Base-by-base conservation (phyloP, 2,113 vertebrate species). In the Clarias batrachus region DNA sequence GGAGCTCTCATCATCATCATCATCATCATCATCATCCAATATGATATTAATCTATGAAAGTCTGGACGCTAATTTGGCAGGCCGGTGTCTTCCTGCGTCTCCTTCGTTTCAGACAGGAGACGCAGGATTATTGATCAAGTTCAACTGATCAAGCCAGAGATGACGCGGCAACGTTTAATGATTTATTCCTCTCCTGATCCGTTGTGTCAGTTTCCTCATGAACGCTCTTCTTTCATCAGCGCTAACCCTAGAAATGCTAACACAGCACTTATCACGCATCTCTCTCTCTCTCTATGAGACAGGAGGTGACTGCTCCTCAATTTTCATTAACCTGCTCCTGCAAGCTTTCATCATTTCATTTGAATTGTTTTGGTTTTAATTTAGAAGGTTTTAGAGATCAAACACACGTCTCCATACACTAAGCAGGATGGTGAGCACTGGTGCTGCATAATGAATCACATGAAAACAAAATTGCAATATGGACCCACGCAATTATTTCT, bases 141-240 rank as follows among this genome's bases (percentile, higher is more conserved):
- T 1, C 87, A 90, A 95, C 93, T 93, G 93, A 94, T 94, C 91
- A 91, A 90, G 85, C 84, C 88, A 89, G 87, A 86, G 91, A 93
- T 92, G 93, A 95, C 93, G 89, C 93, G 90, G 93, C 94, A 93
- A 90, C 90, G 91, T 93, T 86, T 87, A 89, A 91, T 92, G 92
- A 95, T 94, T 94, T 92, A 95, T 94, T 93, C 91, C 89, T 88
- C 70, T 84, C 82, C 87, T 95, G 93, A 94, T 93, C 91, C 89
- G 76, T 84, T 60, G 86, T 83, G 91, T 93, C 93, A 90, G 54
- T 84, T 89, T 90, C 89, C 82, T 56, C 30, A 21, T 60, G 85
- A 85, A 76, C 48, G 37, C 62, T 48, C 7, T 48, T 41, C 81
- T 92, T 93, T 93, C 83, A 92, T 93, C 92, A 92, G 90, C 86